Conservation (phyloP, 2,113 vertebrate species). For the Ia io region DNA sequence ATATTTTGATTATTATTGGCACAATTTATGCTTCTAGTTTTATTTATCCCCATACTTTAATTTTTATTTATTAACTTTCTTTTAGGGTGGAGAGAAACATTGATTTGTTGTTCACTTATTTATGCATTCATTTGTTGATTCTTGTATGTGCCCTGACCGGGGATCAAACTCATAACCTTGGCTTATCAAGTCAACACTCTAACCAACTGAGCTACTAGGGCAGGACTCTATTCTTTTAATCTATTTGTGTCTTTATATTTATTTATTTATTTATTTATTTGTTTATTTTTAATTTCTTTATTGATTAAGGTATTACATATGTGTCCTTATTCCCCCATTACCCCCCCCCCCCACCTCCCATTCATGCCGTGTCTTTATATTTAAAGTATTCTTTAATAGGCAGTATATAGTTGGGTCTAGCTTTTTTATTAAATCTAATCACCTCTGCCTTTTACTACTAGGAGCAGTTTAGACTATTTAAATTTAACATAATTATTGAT, state of each 20-base stretch:
- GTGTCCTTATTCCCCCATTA: too few species aligned
- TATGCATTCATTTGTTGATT: neutral
- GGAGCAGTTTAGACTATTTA: neutral
- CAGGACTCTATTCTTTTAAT: neutral
- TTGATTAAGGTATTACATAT: too few species aligned
- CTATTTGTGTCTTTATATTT: neutral
- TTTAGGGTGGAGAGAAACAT: neutral
- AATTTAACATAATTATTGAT: neutral
- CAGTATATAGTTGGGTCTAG: neutral
- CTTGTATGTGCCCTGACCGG: neutral
- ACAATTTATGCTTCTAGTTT: neutral
- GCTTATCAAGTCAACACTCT: neutral
- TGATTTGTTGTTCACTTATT: too few species aligned
- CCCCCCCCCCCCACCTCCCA: too few species aligned
- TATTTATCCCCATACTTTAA: neutral
- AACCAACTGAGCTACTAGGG: neutral
- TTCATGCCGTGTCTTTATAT: neutral
- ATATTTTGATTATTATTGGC: neutral
- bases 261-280: slow-evolving; percentile 1
- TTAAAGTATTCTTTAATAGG: neutral
- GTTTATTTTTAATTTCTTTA: too few species aligned
- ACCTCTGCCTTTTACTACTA: neutral
- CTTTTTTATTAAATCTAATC: neutral
- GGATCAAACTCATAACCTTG: neutral
- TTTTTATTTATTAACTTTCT: neutral